phyloP scores from a whole-genome alignment of 2,888 invertebrate species.

The Gryllus longicercus region DNA sequence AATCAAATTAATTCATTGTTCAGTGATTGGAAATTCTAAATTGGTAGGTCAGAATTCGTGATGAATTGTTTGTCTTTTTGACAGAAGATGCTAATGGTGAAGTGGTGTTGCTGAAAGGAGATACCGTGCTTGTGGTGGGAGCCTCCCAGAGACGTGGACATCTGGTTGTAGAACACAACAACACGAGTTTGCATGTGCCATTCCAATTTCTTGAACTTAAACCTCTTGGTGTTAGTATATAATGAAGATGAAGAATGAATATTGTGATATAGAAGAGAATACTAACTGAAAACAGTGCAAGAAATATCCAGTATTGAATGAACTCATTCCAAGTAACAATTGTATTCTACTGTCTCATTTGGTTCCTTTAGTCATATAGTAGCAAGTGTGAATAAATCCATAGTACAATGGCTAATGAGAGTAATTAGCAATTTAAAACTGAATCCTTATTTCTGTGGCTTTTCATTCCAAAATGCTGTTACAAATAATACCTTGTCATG shows the following conservation, averaged over 20 bases:
- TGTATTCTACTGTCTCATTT: no score
- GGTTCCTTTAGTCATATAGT: no score
- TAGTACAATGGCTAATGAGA: no score
- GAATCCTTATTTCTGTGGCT: no score
- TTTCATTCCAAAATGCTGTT: no score
- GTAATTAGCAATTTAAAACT: no score
- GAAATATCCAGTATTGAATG: no score
- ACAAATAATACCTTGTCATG: no score
- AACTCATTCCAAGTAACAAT: no score
- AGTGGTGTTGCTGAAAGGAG: constrained; percentile 71
- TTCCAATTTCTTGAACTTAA: constrained; percentile 78
- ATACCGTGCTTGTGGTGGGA: constrained; percentile 82
- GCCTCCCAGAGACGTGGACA: constrained; percentile 83
- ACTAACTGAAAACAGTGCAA: no score
- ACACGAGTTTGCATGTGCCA: constrained; percentile 70
- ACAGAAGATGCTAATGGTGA: constrained; percentile 53
- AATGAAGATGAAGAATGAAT: neutral
- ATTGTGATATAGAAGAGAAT: neutral
- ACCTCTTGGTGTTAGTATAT: constrained; percentile 42
- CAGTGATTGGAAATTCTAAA: neutral
- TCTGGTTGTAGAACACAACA: constrained; percentile 79
- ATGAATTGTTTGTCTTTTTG: constrained; percentile 33
- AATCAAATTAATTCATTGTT: no score
- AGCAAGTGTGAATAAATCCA: no score
- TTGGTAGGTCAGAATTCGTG: neutral